Base-by-base conservation (phyloP, 2,888 invertebrate genomes). In the Eupithecia pulchellata region DNA sequence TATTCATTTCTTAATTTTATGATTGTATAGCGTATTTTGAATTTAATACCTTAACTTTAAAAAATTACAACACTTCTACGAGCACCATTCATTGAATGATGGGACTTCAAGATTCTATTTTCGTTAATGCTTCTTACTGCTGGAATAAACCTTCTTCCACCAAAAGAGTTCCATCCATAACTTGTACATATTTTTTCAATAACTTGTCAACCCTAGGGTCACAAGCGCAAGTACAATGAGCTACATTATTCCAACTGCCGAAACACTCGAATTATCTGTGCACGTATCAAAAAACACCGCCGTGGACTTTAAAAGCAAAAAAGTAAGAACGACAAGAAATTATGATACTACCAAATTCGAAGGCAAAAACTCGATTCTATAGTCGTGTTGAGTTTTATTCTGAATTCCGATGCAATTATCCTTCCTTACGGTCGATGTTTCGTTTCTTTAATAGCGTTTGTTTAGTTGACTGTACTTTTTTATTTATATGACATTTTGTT, bases 281-380 rank as follows among this genome's bases (percentile, higher is more conserved):
- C 79, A 76, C 81, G 86, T 85, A 90, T 89, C 90, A 88, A 89
- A 91, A 91, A 91, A 89, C 86, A 84, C 84, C 82, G 83, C 79
- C 78, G 74, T 74, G 79, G 82, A 77, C 79, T 76, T 77, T 79
- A 79, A 78, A 75, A 78, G 78, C 79, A 82, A 84, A 87, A 88
- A 86, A 82, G 79, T 81, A 80, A 77, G 72, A 75, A 77, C 84
- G 85, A 88, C 90, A 93, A 92, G 91, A 92, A 93, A 88, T 92
- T 91, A 92, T 92, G 92, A 92, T 92, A 90, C 91, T 86, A 89
- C 92, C 91, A 90, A 92, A 92, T 92, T 90, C 88, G 91, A 86
- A 82, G 73, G 78, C 83, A 92, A 92, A 92, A 91, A 90, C 84
- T 84, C 84, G 84, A 84, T 82, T 80, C 81, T 81, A 80, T 84